These are phyloP conservation scores for Sinocyclocheilus anshuiensis DNA, from an alignment of 2,113 vertebrate species.

Conservation along the genomic window DNA sequence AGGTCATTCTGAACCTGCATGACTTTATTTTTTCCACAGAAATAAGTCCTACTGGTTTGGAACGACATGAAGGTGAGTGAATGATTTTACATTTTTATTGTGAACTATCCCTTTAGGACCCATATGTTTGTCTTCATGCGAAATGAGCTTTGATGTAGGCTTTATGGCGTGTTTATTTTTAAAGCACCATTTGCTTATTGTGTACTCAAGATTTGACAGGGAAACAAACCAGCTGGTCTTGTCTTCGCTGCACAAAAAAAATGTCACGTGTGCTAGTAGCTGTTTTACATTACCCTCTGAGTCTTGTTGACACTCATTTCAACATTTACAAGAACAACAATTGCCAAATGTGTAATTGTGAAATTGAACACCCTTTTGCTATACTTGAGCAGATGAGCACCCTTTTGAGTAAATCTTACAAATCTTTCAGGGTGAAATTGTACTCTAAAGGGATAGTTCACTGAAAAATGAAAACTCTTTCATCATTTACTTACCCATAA, in stretches of 20 bases:
- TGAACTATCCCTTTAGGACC: not conserved
- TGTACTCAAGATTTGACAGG: constrained; percentile 49
- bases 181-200: constrained; percentile 17
- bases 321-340: not conserved
- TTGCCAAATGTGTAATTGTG: not conserved
- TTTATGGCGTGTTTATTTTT: not conserved
- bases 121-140: not conserved
- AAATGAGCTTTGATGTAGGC: constrained; percentile 22
- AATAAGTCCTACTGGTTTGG: not conserved
- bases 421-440: not conserved
- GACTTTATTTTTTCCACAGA: not conserved
- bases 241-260: constrained; percentile 37
- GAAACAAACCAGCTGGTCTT: constrained; percentile 62
- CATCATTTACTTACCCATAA: not conserved
- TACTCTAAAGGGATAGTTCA: not conserved
- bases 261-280: constrained; percentile 39
- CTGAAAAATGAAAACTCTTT: not conserved
- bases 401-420: not conserved
- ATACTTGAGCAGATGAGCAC: not conserved
- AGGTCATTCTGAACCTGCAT: not conserved
- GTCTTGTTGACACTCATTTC: not conserved
- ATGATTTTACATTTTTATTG: not conserved
- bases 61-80: not conserved
- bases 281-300: constrained; percentile 26
- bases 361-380: not conserved